Evolutionary conservation across 2,113 vertebrate genomes (phyloP).

Genomic region (Varanus komodoensis): DNA sequence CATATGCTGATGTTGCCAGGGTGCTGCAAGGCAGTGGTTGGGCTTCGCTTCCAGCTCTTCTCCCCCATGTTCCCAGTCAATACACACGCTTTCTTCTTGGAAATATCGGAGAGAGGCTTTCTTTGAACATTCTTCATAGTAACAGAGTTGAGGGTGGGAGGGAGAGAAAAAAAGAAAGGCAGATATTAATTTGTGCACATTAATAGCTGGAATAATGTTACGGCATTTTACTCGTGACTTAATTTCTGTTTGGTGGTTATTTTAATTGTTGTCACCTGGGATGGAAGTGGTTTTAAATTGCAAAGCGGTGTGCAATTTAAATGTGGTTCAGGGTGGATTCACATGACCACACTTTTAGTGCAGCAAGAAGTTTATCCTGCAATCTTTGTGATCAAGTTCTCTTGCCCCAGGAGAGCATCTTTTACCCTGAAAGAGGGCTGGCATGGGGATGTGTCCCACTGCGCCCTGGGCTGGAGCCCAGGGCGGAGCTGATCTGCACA

Average conservation of each 20-base stretch:
- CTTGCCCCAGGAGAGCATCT: not conserved
- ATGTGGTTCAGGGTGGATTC: constrained; percentile 33
- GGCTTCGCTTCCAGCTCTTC: constrained; percentile 9
- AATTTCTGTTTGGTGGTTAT: not conserved
- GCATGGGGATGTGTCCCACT: too few species aligned
- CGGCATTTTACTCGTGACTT: constrained; percentile 29
- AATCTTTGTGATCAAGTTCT: not conserved
- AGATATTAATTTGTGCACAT: not conserved
- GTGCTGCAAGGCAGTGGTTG: too few species aligned
- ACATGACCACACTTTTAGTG: constrained; percentile 11
- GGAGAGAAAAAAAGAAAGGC: too few species aligned
- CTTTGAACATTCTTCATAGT: not conserved
- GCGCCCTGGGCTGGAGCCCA: too few species aligned
- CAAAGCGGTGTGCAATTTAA: not conserved
- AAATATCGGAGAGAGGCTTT: not conserved
- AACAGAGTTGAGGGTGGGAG: too few species aligned
- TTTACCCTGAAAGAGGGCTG: not conserved
- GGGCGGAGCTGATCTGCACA: too few species aligned
- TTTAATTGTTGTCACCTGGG: not conserved
- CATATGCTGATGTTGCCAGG: not conserved
- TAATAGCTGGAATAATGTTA: not conserved
- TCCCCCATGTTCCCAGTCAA: not conserved
- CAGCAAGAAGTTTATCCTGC: not conserved
- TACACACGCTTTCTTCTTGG: not conserved
- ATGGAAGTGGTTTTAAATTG: constrained; percentile 23